Evolutionary conservation across 2,113 vertebrate species (phyloP).

Genomic region (Stomatorhinus ivindoensis): DNA sequence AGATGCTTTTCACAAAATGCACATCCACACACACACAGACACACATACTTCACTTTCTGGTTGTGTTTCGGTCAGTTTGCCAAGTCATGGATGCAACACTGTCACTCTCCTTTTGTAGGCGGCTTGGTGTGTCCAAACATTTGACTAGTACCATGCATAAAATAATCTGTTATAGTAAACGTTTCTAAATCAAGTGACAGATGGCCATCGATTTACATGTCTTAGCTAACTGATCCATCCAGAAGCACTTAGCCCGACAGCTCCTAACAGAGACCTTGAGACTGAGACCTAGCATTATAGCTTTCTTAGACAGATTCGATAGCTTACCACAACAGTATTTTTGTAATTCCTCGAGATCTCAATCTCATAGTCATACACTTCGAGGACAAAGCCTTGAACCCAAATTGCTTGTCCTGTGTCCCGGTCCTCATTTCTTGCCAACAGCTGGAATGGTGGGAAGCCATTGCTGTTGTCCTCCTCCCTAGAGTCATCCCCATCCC

Average conservation of each 20-base stretch:
- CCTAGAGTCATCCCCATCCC: slow-evolving; percentile 16
- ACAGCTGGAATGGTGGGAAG: slow-evolving; percentile 71
- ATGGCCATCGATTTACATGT: not conserved
- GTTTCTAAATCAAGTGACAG: not conserved
- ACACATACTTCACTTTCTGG: not conserved
- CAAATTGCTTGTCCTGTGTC: slow-evolving; percentile 88
- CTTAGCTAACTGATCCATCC: not conserved
- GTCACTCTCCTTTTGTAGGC: not conserved
- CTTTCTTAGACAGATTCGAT: not conserved
- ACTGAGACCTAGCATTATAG: not conserved
- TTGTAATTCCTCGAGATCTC: slow-evolving; percentile 87
- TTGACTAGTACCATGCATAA: not conserved
- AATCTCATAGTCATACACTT: slow-evolving; percentile 79
- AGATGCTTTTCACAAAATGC: too few relatives aligned
- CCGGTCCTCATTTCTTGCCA: slow-evolving; percentile 78
- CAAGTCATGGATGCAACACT: not conserved
- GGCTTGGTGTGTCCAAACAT: not conserved
- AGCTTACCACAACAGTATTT: slow-evolving; percentile 85
- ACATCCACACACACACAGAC: too few relatives aligned
- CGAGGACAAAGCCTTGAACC: slow-evolving; percentile 83
- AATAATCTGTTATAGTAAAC: not conserved
- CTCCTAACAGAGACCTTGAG: not conserved
- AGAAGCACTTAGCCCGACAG: not conserved
- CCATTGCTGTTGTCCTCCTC: slow-evolving; percentile 33
- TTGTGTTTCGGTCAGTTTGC: not conserved